Percentiles rank a stretch among this genome's conserved stretches.
These are phyloP conservation scores for Loripinus fragilis DNA, from an alignment of 2,888 invertebrate genomes.

Conservation along the genomic window DNA sequence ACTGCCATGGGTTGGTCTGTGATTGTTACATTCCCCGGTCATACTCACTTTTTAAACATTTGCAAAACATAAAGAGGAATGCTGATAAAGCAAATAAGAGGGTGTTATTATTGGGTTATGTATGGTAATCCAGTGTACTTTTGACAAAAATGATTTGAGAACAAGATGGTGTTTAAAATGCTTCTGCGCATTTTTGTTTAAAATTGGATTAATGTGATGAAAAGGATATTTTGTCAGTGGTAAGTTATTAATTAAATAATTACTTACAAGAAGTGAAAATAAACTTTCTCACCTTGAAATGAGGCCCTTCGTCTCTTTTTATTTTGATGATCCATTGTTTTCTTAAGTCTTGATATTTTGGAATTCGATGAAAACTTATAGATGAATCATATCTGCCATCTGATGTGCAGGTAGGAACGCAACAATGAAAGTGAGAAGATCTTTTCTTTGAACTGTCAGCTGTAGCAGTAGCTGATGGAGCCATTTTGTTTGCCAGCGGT, in stretches of 20 bases:
- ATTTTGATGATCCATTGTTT: conserved; percentile 35
- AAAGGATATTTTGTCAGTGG: not conserved
- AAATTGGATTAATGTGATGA: not conserved
- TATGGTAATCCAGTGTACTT: too few relatives aligned
- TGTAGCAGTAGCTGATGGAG: too few relatives aligned
- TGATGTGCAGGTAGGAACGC: conserved; percentile 21
- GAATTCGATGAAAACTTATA: conserved; percentile 22
- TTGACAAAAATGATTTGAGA: not conserved
- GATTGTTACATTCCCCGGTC: too few relatives aligned
- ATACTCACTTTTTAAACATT: too few relatives aligned
- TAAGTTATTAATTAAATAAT: not conserved
- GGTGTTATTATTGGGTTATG: too few relatives aligned
- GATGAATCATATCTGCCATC: conserved; percentile 31
- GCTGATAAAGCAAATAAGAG: too few relatives aligned
- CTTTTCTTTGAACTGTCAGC: too few relatives aligned
- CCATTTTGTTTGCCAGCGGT: too few relatives aligned
- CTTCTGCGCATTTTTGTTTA: not conserved
- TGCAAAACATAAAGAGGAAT: too few relatives aligned
- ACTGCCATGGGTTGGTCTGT: too few relatives aligned
- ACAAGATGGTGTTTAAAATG: not conserved
- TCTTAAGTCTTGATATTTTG: conserved; percentile 19
- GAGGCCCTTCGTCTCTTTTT: conserved; percentile 28
- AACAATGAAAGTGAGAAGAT: too few relatives aligned
- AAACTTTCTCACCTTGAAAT: conserved; percentile 22
- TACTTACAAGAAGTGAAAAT: too few relatives aligned